A percentile compares a stretch with the other conserved stretches of the same genome.
phyloP scores from a whole-genome alignment of 1,140 invertebrate genomes.

The Maniola jurtina region DNA sequence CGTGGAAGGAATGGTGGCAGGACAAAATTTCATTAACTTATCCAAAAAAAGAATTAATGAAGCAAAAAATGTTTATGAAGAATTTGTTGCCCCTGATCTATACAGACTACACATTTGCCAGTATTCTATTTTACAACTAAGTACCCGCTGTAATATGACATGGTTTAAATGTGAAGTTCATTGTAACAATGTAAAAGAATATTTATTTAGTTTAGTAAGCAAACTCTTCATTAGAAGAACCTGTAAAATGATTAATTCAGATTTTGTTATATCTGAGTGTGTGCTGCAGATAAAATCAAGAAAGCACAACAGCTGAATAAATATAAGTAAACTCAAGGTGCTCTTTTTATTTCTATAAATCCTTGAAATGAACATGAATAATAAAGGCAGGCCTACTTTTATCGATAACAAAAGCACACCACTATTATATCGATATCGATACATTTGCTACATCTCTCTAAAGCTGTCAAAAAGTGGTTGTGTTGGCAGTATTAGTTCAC shows the following conservation, averaged over 20 bases:
- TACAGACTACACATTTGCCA: constrained; percentile 19
- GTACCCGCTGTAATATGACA: constrained; percentile 19
- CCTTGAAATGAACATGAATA: too few species aligned
- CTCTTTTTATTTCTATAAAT: too few species aligned
- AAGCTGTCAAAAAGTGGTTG: too few species aligned
- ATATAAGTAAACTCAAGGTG: constrained; percentile 12
- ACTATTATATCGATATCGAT: too few species aligned
- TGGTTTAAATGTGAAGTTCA: constrained; percentile 15
- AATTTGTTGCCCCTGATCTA: constrained; percentile 15
- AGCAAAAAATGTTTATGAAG: constrained; percentile 18
- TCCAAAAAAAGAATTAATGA: constrained; percentile 9
- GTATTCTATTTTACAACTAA: constrained; percentile 18
- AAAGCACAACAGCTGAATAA: constrained; percentile 11
- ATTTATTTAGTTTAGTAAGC: constrained; percentile 3
- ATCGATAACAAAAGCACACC: too few species aligned
- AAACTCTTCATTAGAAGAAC: constrained; percentile 17
- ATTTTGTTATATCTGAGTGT: constrained; percentile 7
- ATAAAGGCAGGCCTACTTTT: too few species aligned
- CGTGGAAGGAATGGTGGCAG: constrained; percentile 13
- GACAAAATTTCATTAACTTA: constrained; percentile 15
- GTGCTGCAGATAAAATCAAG: constrained; percentile 8
- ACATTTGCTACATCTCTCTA: too few species aligned
- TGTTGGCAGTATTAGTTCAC: too few species aligned
- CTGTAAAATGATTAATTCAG: constrained; percentile 5
- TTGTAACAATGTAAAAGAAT: constrained; percentile 2